Base-by-base conservation (phyloP, 2,797 vertebrate species). In the Phyllotis vaccarum region DNA sequence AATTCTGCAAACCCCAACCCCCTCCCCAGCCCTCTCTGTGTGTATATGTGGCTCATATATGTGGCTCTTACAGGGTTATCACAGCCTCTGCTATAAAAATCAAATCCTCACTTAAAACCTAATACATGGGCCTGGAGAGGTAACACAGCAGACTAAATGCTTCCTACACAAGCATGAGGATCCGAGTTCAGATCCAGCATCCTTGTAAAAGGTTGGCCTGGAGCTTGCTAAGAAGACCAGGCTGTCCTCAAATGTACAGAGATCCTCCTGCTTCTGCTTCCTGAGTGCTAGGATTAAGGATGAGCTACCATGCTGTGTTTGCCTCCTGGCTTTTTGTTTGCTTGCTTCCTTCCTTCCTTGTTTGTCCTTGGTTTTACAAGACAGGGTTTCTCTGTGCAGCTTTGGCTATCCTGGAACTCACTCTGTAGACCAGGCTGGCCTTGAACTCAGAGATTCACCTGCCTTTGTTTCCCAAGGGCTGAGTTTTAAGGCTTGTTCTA, bases 1-100 rank as follows among this genome's bases (percentile, higher is more conserved):
- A 79, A 92, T 12, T 24, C 60, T 34, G 5, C 40, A 7, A 0
- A 2, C 49, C 10, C 14, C 10, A 10, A 37, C 21, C 2, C 0
- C 3, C 22, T 58, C n/a, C 17, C n/a, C 24, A 2, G 10, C 6
- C 17, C 31, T 27, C 34, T n/a, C 66, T 34, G 52, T 49, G 62
- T n/a, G n/a, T n/a, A n/a, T n/a, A n/a, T n/a, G n/a, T n/a, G n/a
- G n/a, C 29, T 86, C 43, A 6, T 5, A 1, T 16, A 74, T 86
- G 49, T 17, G 21, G 22, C 10, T 76, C 43, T 16, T 37, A 82
- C 8, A 58, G 52, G 60, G 12, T 56, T n/a, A 72, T 10, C 49
- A 56, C 3, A 29, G 14, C 16, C 24, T 27, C 66, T 58, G n/a
- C n/a, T 87, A 75, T 56, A 58, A 58, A 87, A 74, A 21, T 31